These are phyloP conservation scores for Drosophila parthenogenetica DNA, from an alignment of 2,888 invertebrate species.

Conservation along the genomic window DNA sequence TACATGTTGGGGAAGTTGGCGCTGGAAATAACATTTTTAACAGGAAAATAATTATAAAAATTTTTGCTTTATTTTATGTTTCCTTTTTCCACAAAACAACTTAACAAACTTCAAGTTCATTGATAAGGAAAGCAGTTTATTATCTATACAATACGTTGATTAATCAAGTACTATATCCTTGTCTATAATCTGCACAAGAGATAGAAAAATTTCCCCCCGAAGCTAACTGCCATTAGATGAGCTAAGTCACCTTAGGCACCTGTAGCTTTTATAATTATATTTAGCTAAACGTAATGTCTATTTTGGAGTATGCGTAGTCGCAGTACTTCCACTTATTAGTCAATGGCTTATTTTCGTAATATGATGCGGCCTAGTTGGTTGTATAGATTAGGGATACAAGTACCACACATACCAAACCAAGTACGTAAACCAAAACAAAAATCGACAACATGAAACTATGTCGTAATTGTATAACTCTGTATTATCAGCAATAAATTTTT, in stretches of 20 bases:
- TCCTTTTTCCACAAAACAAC: too few relatives aligned
- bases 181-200: neutral
- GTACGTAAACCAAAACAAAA: slow-evolving; percentile 15
- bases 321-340: slow-evolving; percentile 38
- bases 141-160: neutral
- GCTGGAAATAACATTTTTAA: neutral
- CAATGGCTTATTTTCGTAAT: slow-evolving; percentile 48
- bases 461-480: slow-evolving; percentile 36
- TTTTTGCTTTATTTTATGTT: too few relatives aligned
- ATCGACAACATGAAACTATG: slow-evolving; percentile 28
- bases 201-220: neutral
- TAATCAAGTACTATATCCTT: neutral
- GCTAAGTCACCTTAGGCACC: neutral
- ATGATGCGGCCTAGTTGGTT: slow-evolving; percentile 26
- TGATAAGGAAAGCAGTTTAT: neutral
- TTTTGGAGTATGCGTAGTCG: slow-evolving; percentile 16
- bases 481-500: slow-evolving; percentile 55
- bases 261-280: slow-evolving; percentile 6
- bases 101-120: neutral
- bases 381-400: slow-evolving; percentile 41
- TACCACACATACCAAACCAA: slow-evolving; percentile 16
- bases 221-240: neutral
- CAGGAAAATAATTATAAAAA: too few relatives aligned
- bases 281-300: slow-evolving; percentile 26
- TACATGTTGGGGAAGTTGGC: neutral